These are phyloP conservation scores for Dasysyrphus albostriatus DNA, from an alignment of 2,888 invertebrate genomes.

Conservation along the genomic window DNA sequence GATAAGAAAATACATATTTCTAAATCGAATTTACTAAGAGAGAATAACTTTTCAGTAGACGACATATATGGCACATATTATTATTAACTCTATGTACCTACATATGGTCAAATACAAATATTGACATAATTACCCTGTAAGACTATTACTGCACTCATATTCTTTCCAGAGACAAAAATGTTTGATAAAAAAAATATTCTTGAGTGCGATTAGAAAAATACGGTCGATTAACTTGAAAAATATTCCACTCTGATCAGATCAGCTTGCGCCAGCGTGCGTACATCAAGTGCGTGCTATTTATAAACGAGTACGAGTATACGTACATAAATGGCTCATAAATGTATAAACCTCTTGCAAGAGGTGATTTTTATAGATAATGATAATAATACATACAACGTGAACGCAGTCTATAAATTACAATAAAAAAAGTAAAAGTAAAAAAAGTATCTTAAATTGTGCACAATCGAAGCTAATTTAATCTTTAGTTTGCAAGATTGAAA, in stretches of 20 bases:
- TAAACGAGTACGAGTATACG: conserved; percentile 31
- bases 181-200: conserved; percentile 17
- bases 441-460: conserved; percentile 6
- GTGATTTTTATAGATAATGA: conserved; percentile 37
- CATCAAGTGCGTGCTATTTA: conserved; percentile 44
- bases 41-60: neutral
- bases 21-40: neutral
- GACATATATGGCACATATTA: conserved; percentile 1
- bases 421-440: neutral
- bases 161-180: neutral
- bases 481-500: conserved; percentile 24
- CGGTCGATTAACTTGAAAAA: conserved; percentile 55
- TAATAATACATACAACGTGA: conserved; percentile 37
- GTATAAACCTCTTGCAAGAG: conserved; percentile 42
- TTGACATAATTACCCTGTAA: conserved; percentile 13
- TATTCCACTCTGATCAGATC: conserved; percentile 69
- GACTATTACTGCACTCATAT: conserved; percentile 16
- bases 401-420: conserved; percentile 3
- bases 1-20: neutral
- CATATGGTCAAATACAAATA: conserved; percentile 20
- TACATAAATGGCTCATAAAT: conserved; percentile 49
- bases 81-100: conserved; percentile 15
- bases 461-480: conserved; percentile 39
- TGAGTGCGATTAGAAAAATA: conserved; percentile 42
- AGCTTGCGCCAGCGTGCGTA: conserved; percentile 53